Percentiles rank a stretch among this genome's conserved stretches.
phyloP scores from a whole-genome alignment of 1,140 invertebrate species.

The Drosophila lini region DNA sequence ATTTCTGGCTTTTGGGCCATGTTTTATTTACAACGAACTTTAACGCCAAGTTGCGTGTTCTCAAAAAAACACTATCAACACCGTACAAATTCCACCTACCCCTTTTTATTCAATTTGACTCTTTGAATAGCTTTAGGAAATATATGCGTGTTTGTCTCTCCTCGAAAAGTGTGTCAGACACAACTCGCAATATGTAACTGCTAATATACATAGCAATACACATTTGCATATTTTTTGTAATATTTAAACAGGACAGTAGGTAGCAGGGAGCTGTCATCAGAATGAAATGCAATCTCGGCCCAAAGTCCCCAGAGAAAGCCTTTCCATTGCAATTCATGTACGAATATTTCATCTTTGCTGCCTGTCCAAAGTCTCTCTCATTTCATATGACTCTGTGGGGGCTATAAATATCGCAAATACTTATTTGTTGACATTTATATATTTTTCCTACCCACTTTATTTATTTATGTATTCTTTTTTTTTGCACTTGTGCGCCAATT shows the following conservation, averaged over 20 bases:
- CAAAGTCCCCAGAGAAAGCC: conserved; percentile 8
- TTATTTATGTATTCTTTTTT: conserved; percentile 8
- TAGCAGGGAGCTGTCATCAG: conserved; percentile 16
- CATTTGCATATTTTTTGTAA: conserved; percentile 27
- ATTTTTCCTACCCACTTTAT: conserved; percentile 33
- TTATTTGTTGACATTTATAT: conserved; percentile 55
- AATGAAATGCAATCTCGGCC: conserved; percentile 42
- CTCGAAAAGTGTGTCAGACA: conserved; percentile 24
- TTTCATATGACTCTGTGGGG: conserved; percentile 13
- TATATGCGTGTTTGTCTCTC: conserved; percentile 12
- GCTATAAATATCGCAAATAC: conserved; percentile 30
- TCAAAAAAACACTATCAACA: conserved; percentile 12
- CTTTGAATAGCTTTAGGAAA: background rate
- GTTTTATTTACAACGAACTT: conserved; percentile 39
- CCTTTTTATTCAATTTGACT: conserved; percentile 3
- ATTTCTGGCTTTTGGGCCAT: conserved; percentile 7
- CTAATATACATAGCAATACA: conserved; percentile 5
- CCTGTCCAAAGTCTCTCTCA: conserved; percentile 14
- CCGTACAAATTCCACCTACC: background rate
- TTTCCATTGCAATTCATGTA: conserved; percentile 23
- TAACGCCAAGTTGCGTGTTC: conserved; percentile 29
- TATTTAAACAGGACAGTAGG: conserved; percentile 31
- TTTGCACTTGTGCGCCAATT: conserved; percentile 51
- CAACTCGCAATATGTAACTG: conserved; percentile 5
- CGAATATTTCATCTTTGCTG: conserved; percentile 18